Conservation (phyloP, 2,797 vertebrate genomes). For the Hemitrygon akajei region DNA sequence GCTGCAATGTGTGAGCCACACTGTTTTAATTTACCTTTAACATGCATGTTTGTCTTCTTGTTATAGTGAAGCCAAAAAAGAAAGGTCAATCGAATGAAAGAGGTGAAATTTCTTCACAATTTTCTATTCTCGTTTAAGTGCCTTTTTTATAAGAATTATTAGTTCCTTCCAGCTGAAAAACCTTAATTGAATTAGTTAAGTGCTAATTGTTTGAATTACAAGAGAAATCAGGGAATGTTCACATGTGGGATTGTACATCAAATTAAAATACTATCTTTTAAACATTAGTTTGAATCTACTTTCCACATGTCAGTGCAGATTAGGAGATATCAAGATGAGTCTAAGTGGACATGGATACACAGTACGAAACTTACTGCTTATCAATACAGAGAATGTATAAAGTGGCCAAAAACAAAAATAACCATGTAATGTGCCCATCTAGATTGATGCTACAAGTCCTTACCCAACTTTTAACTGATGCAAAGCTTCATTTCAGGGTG, state of each 20-base stretch:
- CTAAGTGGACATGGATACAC: neutral
- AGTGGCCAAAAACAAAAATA: neutral
- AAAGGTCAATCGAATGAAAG: neutral
- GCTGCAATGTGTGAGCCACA: neutral
- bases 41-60: neutral
- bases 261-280: neutral
- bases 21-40: neutral
- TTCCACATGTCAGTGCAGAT: neutral
- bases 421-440: neutral
- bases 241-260: neutral
- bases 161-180: neutral
- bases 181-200: neutral
- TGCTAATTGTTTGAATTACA: neutral
- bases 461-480: neutral
- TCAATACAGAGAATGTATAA: neutral
- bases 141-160: neutral
- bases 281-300: neutral
- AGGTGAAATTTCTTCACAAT: neutral
- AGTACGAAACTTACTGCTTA: neutral
- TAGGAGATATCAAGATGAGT: neutral
- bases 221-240: neutral
- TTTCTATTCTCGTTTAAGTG: neutral
- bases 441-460: neutral
- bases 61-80: slow-evolving; percentile 17
- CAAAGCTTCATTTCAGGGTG: neutral